phyloP scores from a whole-genome alignment of 53 echinoderm and acorn worm genomes.

The Patiria pectinifera region DNA sequence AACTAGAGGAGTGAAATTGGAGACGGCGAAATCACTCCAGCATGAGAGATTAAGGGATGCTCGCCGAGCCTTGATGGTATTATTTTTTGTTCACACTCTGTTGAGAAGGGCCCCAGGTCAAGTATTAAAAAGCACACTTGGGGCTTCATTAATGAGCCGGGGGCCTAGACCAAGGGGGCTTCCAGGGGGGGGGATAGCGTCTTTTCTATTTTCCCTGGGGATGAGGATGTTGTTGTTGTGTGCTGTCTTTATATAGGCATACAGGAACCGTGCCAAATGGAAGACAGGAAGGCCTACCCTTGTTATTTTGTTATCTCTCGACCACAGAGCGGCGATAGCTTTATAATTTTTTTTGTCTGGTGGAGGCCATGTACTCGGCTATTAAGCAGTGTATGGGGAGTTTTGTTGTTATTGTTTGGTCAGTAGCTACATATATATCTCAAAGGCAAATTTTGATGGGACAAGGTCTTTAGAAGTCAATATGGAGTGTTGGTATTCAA shows the following conservation, averaged over 20 bases:
- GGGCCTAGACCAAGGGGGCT: not conserved
- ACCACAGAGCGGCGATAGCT: not conserved
- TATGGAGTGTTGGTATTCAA: too few relatives aligned
- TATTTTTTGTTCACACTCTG: too few relatives aligned
- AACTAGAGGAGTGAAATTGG: not conserved
- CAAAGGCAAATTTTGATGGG: too few relatives aligned
- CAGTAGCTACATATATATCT: too few relatives aligned
- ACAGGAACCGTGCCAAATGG: slow-evolving; percentile 10
- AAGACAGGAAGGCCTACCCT: not conserved
- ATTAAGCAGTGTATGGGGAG: not conserved
- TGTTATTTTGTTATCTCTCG: not conserved
- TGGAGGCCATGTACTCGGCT: not conserved
- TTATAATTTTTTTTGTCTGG: not conserved
- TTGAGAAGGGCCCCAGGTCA: not conserved
- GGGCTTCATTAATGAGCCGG: not conserved
- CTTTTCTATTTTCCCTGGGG: not conserved
- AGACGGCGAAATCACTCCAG: not conserved
- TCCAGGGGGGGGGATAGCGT: not conserved
- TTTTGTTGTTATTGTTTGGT: not conserved
- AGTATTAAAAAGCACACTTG: not conserved
- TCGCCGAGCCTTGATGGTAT: not conserved
- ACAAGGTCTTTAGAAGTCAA: too few relatives aligned
- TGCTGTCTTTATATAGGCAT: not conserved
- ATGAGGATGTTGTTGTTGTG: slow-evolving; percentile 1
- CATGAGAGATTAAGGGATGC: slow-evolving; percentile 6